Evolutionary conservation across 2,797 vertebrate species (phyloP), one percentile per base, ranked within the genome.

Genomic region (Uromys caudimaculatus): DNA sequence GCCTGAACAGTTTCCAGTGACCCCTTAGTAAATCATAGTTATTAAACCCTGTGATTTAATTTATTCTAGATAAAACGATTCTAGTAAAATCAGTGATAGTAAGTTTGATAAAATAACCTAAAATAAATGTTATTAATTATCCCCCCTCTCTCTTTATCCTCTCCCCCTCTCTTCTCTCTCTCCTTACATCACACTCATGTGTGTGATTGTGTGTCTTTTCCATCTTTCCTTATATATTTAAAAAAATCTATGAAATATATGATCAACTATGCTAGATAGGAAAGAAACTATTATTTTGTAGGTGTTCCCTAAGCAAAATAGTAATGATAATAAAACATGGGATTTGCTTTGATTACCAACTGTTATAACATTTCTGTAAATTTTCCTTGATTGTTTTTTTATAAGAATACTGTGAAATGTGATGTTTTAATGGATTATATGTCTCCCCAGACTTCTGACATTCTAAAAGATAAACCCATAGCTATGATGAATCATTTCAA

Each of bases 101-200:
- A 58, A 69, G 16, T 47, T 87, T 87, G 41, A 79, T 84, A 24
- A 91, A 90, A 6, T 21, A 90, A 13, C 16, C 52, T 83, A n/a
- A 79, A 82, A 92, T 77, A 16, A 52, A 94, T 73, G 13, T 4
- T 17, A 29, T 21, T 93, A 17, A 24, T 24, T 19, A 54, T n/a
- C 23, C 14, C 71, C 62, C 4, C 2, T 89, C 29, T n/a, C 41
- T 73, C 8, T 9, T 6, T 16, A 44, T 13, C 19, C 7, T 47
- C 12, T 1, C 44, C 0, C 2, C 3, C 8, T 64, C 23, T 44
- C 6, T 10, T 11, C 62, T 5, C 2, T 7, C 29, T 52, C 23
- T 11, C 8, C 5, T 38, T 8, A 35, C 23, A 11, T 4, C 52
- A 9, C 1, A 44, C 24, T 69, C 16, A 2, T 52, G n/a, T 50